Evolutionary conservation across 2,113 vertebrate genomes (phyloP), one percentile per base, ranked within the genome.

Genomic region (Arenaria interpres): DNA sequence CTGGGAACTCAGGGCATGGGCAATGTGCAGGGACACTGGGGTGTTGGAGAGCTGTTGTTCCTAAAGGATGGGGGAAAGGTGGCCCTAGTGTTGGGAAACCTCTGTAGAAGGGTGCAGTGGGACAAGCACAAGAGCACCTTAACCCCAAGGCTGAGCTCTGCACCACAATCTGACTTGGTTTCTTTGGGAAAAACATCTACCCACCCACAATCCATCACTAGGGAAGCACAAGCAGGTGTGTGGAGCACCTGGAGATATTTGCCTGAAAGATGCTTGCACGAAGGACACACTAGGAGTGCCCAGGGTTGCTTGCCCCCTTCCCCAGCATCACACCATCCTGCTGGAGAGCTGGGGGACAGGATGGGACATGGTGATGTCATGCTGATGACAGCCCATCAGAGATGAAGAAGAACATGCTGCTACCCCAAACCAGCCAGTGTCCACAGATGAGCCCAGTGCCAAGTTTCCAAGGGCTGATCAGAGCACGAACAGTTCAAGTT

Each of bases 401-500:
- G 73, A 25, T 22, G 50, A 78, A 67, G 79, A 23, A 76, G 84
- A 91, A 78, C 90, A 88, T 95, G 92, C 84, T 92, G 74, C 84
- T 71, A 84, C 76, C 50, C 53, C 84, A 63, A 76, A 66, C 1
- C 72, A 75, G 83, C 25, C 90, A 71, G 43, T 25, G 74, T 25
- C 83, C 46, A 0, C 2, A 6, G 21, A 23, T 41, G 35, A 91
- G 59, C 50, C 56, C 86, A 51, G 75, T 2, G 9, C 39, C 23
- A 15, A 0, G 4, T 3, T 79, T 16, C 63, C 90, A 71, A 43
- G 68, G 64, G 83, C 83, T 46, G 16, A 57, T 35, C 85, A 72
- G 45, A 72, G 73, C 77, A 87, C 60, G 57, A 75, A 41, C 3
- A 12, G 35, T 17, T 53, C 3, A 1, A 75, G 60, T 50, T 72